Percentiles rank a stretch among this genome's conserved stretches.
Evolutionary conservation across 30 jellyfish, hydroid and myxozoan genomes (phyloP).

Genomic region (Aurelia aurita complex sp. Pacific): DNA sequence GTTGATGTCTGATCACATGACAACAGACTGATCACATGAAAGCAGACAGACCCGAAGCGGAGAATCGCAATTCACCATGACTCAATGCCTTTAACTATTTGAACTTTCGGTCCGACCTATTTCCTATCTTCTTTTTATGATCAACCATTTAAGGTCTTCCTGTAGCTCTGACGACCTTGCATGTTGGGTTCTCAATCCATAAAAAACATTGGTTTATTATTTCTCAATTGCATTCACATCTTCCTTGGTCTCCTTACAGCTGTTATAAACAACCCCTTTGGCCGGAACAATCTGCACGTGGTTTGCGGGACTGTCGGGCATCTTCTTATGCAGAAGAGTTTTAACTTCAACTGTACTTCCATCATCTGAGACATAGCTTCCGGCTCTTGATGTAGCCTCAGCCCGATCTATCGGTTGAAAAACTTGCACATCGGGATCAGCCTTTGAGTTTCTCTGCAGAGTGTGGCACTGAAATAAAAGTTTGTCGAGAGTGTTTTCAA

Average conservation of each 20-base stretch:
- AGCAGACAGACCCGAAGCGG: no score
- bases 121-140: no score
- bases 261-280: constrained; percentile 57
- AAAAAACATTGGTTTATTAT: neutral
- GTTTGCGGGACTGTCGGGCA: constrained; percentile 67
- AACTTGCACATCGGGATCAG: constrained; percentile 56
- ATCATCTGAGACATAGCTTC: constrained; percentile 36
- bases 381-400: constrained; percentile 47
- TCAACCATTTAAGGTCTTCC: no score
- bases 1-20: no score
- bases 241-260: constrained; percentile 62
- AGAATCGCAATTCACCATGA: no score
- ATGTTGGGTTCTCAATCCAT: no score
- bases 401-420: constrained; percentile 59
- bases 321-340: constrained; percentile 54
- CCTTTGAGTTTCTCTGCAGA: constrained; percentile 64
- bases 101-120: no score
- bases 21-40: no score
- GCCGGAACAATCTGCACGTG: constrained; percentile 81
- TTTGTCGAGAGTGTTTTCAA: constrained; percentile 83
- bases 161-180: no score
- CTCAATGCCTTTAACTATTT: no score
- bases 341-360: constrained; percentile 50
- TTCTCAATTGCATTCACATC: constrained; percentile 59
- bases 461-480: constrained; percentile 82